Evolutionary conservation across 2,797 vertebrate genomes (phyloP).

Genomic region (Neosilurus mollespiculum): DNA sequence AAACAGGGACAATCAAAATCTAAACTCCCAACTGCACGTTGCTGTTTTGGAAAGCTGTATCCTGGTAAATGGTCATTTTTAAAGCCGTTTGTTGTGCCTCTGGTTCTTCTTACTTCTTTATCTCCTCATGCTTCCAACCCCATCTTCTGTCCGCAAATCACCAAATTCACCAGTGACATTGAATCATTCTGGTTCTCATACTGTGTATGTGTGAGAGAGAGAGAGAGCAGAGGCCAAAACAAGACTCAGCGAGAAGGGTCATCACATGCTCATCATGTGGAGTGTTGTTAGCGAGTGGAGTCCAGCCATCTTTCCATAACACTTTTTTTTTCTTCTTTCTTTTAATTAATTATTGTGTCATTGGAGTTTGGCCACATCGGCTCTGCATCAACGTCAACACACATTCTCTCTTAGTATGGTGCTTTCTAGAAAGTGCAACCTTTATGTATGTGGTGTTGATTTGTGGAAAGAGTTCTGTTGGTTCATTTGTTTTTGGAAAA

Average conservation of each 20-base stretch:
- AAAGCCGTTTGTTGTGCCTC: slow-evolving; percentile 76
- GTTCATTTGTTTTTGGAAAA: slow-evolving; percentile 57
- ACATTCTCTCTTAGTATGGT: slow-evolving; percentile 69
- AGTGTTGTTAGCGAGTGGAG: slow-evolving; percentile 70
- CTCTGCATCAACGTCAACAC: slow-evolving; percentile 71
- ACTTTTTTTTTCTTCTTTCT: slow-evolving; percentile 40
- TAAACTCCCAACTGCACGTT: slow-evolving; percentile 81
- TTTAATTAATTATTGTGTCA: slow-evolving; percentile 60
- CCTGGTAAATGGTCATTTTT: slow-evolving; percentile 83
- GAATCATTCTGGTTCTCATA: slow-evolving; percentile 76
- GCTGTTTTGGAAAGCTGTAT: slow-evolving; percentile 87
- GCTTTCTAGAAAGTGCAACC: slow-evolving; percentile 67
- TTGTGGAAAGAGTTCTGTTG: slow-evolving; percentile 66
- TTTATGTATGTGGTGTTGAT: slow-evolving; percentile 57
- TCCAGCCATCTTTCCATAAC: slow-evolving; percentile 58
- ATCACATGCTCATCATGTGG: slow-evolving; percentile 73
- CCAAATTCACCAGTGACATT: slow-evolving; percentile 79
- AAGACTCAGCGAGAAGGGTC: slow-evolving; percentile 59
- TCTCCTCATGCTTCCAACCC: slow-evolving; percentile 70
- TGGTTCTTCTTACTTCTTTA: slow-evolving; percentile 59
- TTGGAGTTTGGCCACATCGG: slow-evolving; percentile 68
- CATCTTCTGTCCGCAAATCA: slow-evolving; percentile 74
- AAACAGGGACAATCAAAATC: slow-evolving; percentile 85
- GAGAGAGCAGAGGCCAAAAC: slow-evolving; percentile 45
- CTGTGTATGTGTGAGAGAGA: too few species aligned